phyloP scores from a whole-genome alignment of 1,140 invertebrate species.

The Neodiprion lecontei region DNA sequence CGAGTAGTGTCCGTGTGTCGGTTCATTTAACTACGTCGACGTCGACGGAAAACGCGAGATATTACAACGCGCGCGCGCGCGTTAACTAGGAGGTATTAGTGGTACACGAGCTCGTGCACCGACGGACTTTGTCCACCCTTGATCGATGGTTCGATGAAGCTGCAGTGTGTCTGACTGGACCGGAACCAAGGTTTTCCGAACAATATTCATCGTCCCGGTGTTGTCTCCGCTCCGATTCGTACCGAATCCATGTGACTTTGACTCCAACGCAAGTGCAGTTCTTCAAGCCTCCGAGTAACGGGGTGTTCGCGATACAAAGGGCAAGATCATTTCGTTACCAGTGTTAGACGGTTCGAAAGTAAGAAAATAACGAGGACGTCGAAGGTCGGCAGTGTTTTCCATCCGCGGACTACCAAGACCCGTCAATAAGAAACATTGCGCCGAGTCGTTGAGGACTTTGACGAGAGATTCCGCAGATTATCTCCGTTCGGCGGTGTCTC shows the following conservation, averaged over 20 bases:
- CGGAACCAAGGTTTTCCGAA: no score
- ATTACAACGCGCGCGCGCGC: background rate
- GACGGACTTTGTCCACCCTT: conserved; percentile 2
- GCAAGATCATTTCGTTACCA: no score
- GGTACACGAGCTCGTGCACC: background rate
- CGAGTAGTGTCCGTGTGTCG: background rate
- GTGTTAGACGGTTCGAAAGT: no score
- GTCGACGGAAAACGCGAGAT: background rate
- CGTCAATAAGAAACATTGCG: background rate
- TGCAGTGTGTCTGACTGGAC: background rate
- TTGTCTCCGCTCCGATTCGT: no score
- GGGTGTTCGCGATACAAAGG: no score
- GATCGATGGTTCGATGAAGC: conserved; percentile 5
- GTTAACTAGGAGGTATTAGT: background rate
- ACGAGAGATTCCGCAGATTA: background rate
- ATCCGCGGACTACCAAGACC: background rate
- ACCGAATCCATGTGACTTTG: no score
- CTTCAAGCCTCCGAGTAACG: no score
- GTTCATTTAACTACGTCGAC: background rate
- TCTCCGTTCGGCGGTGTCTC: background rate
- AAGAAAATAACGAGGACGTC: no score
- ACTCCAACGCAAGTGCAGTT: background rate
- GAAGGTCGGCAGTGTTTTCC: background rate
- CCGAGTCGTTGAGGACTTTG: no score
- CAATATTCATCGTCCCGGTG: no score